A percentile compares a stretch with the other conserved stretches of the same genome.
Evolutionary conservation across 2,113 vertebrate species (phyloP).

Genomic region (Pelodiscus sinensis): DNA sequence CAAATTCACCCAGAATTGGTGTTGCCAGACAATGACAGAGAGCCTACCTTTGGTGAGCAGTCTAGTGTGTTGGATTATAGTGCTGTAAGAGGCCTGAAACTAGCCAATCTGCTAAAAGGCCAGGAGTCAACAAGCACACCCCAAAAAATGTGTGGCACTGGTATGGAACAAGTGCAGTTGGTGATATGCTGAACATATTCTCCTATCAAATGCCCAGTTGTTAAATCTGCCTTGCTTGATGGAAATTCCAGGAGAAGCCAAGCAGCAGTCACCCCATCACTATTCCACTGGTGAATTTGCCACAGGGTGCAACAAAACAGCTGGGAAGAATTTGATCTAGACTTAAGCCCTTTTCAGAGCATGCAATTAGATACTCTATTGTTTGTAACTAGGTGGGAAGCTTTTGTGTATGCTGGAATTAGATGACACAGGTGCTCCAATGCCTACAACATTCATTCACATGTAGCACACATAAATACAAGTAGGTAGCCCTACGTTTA

Average conservation of each 20-base stretch:
- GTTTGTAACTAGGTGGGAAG: constrained; percentile 33
- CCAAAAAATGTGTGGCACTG: not conserved
- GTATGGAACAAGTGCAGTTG: accelerated
- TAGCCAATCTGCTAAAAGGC: not conserved
- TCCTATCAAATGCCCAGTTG: not conserved
- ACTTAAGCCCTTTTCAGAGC: not conserved
- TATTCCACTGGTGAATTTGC: not conserved
- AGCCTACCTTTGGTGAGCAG: not conserved
- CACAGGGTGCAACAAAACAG: not conserved
- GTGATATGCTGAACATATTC: not conserved
- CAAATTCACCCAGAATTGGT: not conserved
- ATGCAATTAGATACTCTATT: not conserved
- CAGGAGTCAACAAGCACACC: not conserved
- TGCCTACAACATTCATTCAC: constrained; percentile 7
- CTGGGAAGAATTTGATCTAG: not conserved
- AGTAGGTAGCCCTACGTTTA: constrained; percentile 7
- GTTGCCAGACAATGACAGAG: not conserved
- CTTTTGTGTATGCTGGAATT: constrained; percentile 49
- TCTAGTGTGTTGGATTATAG: not conserved
- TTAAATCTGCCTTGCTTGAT: not conserved
- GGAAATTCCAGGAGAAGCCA: not conserved
- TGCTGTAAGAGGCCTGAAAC: not conserved
- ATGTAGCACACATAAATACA: not conserved
- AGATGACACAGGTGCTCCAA: not conserved
- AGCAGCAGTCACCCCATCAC: not conserved